Conservation (phyloP, 2,797 vertebrate genomes). For the Sebastes minor region DNA sequence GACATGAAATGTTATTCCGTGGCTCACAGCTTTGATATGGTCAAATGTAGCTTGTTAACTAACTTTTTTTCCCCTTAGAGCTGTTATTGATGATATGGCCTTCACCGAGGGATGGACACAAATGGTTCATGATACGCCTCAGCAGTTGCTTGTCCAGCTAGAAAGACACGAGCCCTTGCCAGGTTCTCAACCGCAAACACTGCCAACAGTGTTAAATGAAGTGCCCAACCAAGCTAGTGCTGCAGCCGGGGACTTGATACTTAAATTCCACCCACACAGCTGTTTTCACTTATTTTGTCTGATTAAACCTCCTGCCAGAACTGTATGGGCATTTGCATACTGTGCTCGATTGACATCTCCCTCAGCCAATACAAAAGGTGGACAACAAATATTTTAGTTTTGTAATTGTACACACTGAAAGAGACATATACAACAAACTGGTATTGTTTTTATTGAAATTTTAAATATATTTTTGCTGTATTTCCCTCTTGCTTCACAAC, state of each 20-base stretch:
- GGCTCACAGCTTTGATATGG: not conserved
- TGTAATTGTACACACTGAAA: not conserved
- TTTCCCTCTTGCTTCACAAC: not conserved
- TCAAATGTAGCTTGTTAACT: not conserved
- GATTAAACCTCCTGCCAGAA: not conserved
- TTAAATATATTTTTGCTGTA: not conserved
- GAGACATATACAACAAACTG: not conserved
- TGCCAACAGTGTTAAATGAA: not conserved
- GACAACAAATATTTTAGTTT: not conserved
- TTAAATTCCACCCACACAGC: not conserved
- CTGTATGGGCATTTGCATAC: not conserved
- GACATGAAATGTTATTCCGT: not conserved
- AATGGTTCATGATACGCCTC: not conserved
- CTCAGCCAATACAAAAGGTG: not conserved
- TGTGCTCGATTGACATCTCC: not conserved
- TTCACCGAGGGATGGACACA: not conserved
- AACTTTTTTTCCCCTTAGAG: not conserved
- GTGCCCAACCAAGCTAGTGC: not conserved
- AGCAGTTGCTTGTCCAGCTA: not conserved
- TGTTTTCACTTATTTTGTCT: constrained; percentile 4
- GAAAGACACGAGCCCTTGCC: not conserved
- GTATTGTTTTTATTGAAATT: not conserved
- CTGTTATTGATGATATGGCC: not conserved
- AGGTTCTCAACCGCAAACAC: not conserved
- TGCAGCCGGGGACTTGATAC: not conserved